These are phyloP conservation scores for Strigops habroptila DNA, from an alignment of 2,113 vertebrate species.

Conservation along the genomic window DNA sequence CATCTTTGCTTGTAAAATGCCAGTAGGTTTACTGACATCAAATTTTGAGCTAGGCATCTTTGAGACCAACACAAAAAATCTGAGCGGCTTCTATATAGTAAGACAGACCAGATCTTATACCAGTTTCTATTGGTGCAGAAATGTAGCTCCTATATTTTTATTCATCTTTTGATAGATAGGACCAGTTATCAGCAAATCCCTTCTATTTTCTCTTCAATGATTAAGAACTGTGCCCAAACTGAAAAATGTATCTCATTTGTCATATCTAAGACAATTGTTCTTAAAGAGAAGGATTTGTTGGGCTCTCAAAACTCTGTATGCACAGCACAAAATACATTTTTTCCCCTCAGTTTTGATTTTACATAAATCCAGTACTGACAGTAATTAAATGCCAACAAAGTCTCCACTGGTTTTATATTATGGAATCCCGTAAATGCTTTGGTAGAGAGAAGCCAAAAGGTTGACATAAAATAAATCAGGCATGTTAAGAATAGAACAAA, in stretches of 20 bases:
- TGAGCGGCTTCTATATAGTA: neutral
- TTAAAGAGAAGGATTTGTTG: neutral
- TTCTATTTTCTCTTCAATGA: neutral
- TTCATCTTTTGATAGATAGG: neutral
- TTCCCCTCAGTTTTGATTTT: neutral
- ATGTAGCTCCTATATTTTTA: neutral
- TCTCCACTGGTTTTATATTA: neutral
- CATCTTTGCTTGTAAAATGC: slow-evolving; percentile 52
- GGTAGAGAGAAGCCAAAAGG: neutral
- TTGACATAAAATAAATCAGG: neutral
- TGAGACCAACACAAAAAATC: neutral
- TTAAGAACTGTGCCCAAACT: neutral
- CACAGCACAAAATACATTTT: neutral
- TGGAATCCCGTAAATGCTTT: neutral
- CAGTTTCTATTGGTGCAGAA: neutral
- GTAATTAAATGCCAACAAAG: neutral
- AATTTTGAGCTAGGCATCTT: neutral
- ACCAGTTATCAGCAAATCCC: neutral
- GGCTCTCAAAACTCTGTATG: neutral
- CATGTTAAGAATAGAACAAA: neutral
- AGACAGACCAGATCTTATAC: neutral
- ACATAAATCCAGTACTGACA: neutral
- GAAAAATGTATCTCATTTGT: neutral
- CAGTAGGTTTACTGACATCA: neutral
- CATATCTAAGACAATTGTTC: neutral